These are phyloP conservation scores for Clitarchus hookeri DNA, from an alignment of 2,888 invertebrate species.

Conservation along the genomic window DNA sequence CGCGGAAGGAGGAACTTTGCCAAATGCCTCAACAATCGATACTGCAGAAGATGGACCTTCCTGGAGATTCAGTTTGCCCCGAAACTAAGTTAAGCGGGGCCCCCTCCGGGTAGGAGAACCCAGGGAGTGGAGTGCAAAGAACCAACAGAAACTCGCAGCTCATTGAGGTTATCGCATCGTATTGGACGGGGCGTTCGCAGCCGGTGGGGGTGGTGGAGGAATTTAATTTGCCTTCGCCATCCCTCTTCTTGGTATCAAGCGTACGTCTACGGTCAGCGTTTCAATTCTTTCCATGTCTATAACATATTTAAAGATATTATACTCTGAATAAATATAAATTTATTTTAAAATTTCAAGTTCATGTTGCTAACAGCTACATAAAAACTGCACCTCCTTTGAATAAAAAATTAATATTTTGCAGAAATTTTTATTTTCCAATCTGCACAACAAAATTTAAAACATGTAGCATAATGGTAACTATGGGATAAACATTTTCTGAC, in stretches of 20 bases:
- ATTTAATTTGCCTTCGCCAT: background rate
- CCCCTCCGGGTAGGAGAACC: background rate
- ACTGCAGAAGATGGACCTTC: constrained; percentile 10
- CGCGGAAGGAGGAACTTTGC: background rate
- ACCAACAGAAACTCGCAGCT: constrained; percentile 2
- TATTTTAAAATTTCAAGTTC: too few species aligned
- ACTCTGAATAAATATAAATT: too few species aligned
- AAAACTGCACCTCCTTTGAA: too few species aligned
- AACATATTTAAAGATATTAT: too few species aligned
- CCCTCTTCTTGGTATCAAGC: background rate
- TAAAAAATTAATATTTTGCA: too few species aligned
- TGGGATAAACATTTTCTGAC: too few species aligned
- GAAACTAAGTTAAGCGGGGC: background rate
- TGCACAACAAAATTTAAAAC: too few species aligned
- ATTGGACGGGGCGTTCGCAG: background rate
- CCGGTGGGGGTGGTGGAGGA: background rate
- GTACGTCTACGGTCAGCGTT: background rate
- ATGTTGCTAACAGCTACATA: too few species aligned
- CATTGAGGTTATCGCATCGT: constrained; percentile 14
- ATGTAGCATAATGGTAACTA: too few species aligned
- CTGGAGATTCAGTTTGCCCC: constrained; percentile 6
- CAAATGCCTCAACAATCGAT: constrained; percentile 14
- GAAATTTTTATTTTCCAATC: too few species aligned
- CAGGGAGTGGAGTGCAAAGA: constrained; percentile 11
- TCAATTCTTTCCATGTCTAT: too few species aligned